Conservation (phyloP, 2,888 invertebrate species). For the Rutpela maculata region DNA sequence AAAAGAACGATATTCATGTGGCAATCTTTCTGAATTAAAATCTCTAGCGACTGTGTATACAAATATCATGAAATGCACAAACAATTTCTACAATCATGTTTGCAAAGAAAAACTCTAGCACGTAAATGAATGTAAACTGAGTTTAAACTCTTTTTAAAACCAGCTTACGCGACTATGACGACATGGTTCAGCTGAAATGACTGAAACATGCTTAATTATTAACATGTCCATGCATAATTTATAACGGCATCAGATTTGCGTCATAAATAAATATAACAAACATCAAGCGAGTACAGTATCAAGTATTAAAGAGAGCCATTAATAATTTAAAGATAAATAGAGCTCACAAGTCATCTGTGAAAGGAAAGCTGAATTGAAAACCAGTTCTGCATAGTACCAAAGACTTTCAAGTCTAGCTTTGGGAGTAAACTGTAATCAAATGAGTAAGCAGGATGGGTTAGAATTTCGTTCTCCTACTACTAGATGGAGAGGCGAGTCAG, state of each 20-base stretch:
- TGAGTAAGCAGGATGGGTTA: neutral
- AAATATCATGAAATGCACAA: neutral
- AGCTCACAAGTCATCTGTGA: slow-evolving; percentile 17
- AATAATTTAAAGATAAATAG: slow-evolving; percentile 19
- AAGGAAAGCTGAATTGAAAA: neutral
- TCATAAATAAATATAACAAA: slow-evolving; percentile 9
- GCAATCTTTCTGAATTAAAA: no score
- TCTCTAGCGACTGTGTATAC: neutral
- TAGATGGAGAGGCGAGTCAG: slow-evolving; percentile 19
- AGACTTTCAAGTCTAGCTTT: neutral
- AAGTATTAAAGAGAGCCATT: slow-evolving; percentile 10
- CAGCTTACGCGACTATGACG: neutral
- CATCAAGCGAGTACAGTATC: slow-evolving; percentile 2
- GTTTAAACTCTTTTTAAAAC: neutral
- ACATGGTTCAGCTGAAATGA: neutral
- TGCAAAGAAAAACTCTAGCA: neutral
- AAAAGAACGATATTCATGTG: no score
- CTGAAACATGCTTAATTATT: neutral
- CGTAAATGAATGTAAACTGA: neutral
- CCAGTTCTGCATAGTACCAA: neutral
- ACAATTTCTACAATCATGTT: neutral
- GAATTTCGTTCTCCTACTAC: slow-evolving; percentile 5
- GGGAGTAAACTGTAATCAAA: slow-evolving; percentile 22
- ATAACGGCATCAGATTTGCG: neutral
- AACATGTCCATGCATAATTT: neutral